Conservation (phyloP, 2,113 vertebrate genomes). For the Dicentrarchus labrax region DNA sequence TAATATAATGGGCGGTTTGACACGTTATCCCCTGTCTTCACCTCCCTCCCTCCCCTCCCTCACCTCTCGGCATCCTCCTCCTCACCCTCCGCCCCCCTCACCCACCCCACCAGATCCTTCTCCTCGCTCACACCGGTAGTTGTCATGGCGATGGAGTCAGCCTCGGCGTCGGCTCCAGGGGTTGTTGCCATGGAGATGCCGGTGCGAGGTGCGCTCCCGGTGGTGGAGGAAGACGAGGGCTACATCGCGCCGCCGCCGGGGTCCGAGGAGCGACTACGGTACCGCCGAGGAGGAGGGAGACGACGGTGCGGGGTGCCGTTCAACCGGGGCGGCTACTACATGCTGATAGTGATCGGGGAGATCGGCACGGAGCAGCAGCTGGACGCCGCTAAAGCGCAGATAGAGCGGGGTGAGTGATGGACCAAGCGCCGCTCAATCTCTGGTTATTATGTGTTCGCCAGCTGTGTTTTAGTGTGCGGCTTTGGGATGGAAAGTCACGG, state of each 20-base stretch:
- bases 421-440: background rate
- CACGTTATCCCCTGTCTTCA: background rate
- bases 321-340: constrained; percentile 82
- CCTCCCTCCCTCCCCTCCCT: background rate
- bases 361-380: constrained; percentile 92
- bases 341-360: constrained; percentile 93
- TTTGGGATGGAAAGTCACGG: background rate
- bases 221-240: constrained; percentile 81
- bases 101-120: constrained; percentile 28
- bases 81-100: constrained; percentile 4
- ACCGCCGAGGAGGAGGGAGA: constrained; percentile 74
- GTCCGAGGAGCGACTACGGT: constrained; percentile 76
- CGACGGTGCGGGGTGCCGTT: constrained; percentile 73
- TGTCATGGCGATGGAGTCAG: constrained; percentile 92
- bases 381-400: constrained; percentile 85
- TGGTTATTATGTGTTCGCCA: background rate
- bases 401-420: constrained; percentile 91
- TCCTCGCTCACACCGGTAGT: constrained; percentile 77
- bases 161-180: constrained; percentile 78
- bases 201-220: constrained; percentile 79
- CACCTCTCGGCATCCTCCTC: constrained; percentile 4
- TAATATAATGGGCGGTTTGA: background rate
- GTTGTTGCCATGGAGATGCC: constrained; percentile 91
- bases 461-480: background rate
- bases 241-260: constrained; percentile 52